These are phyloP conservation scores for Trissonchulus latispiculum DNA, from an alignment of 2,888 invertebrate genomes.

Conservation along the genomic window DNA sequence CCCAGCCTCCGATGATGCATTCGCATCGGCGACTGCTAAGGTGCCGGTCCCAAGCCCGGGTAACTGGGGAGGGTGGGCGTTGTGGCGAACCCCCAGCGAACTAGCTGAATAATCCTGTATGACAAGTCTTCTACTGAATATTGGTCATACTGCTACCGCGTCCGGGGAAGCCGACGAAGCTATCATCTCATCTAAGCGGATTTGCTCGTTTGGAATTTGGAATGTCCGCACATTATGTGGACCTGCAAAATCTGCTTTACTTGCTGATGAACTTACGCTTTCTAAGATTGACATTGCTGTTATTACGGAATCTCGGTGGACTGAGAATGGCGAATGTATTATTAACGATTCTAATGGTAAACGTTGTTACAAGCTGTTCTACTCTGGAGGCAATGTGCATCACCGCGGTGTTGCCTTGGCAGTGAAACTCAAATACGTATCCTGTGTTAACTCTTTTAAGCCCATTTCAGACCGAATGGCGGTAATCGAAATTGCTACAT, in stretches of 20 bases:
- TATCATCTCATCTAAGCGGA: not conserved
- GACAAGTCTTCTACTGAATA: not conserved
- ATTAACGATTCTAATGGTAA: not conserved
- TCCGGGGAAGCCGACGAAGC: too few species aligned
- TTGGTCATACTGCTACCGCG: not conserved
- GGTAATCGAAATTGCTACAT: not conserved
- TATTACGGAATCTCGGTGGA: not conserved
- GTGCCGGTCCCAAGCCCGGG: slow-evolving; percentile 11
- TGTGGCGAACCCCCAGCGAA: not conserved
- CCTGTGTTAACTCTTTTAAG: not conserved
- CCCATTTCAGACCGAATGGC: not conserved
- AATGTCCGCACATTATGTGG: not conserved
- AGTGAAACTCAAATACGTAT: not conserved
- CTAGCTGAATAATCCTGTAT: not conserved
- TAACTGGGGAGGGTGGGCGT: not conserved
- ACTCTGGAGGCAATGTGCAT: too few species aligned
- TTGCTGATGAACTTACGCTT: not conserved
- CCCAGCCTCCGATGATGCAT: too few species aligned
- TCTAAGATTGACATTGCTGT: not conserved
- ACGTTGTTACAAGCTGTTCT: not conserved
- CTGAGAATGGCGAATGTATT: not conserved
- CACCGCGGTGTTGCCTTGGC: not conserved
- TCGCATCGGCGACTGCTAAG: too few species aligned
- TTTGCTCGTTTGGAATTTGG: not conserved
- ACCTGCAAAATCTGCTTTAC: not conserved